Conservation (phyloP, 2,888 invertebrate species). For the Diogma glabrata region DNA sequence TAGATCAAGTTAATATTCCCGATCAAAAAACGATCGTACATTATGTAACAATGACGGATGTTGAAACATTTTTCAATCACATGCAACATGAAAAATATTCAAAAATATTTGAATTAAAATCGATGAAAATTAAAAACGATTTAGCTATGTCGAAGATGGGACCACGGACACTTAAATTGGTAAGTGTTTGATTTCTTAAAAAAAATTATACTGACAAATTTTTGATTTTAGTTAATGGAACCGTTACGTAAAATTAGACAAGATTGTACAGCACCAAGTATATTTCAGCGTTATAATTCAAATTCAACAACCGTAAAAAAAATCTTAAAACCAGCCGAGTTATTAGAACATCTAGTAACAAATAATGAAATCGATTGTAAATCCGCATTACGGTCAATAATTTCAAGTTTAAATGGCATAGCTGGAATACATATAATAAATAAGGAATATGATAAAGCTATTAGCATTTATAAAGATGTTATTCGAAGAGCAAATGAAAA, state of each 20-base stretch:
- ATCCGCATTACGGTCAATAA: constrained; percentile 47
- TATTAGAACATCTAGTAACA: constrained; percentile 51
- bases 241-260: constrained; percentile 56
- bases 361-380: constrained; percentile 49
- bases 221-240: constrained; percentile 36
- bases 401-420: constrained; percentile 52
- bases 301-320: constrained; percentile 37
- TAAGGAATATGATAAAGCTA: constrained; percentile 41
- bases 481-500: constrained; percentile 37
- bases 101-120: constrained; percentile 37
- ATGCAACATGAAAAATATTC: constrained; percentile 44
- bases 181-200: constrained; percentile 20
- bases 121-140: constrained; percentile 13
- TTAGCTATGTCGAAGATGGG: neutral
- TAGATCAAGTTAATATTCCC: constrained; percentile 55
- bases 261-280: constrained; percentile 59
- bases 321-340: constrained; percentile 48
- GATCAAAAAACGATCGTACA: constrained; percentile 46
- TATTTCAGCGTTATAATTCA: constrained; percentile 40
- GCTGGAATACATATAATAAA: constrained; percentile 51
- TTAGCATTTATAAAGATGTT: constrained; percentile 48
- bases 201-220: neutral
- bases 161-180: constrained; percentile 29
- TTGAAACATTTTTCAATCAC: constrained; percentile 63
- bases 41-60: constrained; percentile 52